Base-by-base conservation (phyloP, 1,140 invertebrate genomes). In the Eufriesea mexicana region DNA sequence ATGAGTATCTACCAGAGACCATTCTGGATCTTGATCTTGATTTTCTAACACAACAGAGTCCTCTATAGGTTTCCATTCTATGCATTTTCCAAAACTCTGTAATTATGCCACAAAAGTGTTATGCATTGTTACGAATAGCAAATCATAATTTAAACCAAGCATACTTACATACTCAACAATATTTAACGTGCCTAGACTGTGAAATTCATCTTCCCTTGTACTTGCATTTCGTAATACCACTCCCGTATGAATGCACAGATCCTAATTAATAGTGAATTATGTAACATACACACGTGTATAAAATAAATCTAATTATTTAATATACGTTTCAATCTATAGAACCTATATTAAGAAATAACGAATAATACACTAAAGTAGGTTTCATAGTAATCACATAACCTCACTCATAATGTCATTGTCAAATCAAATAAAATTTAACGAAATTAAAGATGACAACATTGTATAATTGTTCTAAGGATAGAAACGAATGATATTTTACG, bases 51-150 rank as follows among this genome's bases (percentile, higher is more conserved):
- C 96, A 64, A 97, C 95, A 61, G 96, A 95, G 71, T 96, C 95
- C 90, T 96, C 97, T 83, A 96, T 96, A 7, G 97, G 96, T 91
- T 96, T 96, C 97, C 97, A 98, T 93, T 98, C 97, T 57, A 98
- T 95, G 64, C 95, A 96, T 85, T 94, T 95, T 18, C 94, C 95
- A 87, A 93, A 94, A 91, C 89, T 94, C 95, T 95, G 70, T 8
- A 86, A 83, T 68, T 70, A n/a, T 61, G 47, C 84, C 81, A 73
- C 64, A 61, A 59, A 72, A 45, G 4, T 57, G 55, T 12, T 47
- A 0, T 20, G 35, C 59, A 42, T 18, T 28, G 28, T 57, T 20
- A 59, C 14, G 6, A 64, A n/a, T 18, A 35, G 47, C 25, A n/a
- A 8, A 64, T 72, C 62, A 42, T 54, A 74, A 20, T 67, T 23